These are phyloP conservation scores for Drosophila mauritiana DNA, from an alignment of 1,140 invertebrate genomes.

Conservation along the genomic window DNA sequence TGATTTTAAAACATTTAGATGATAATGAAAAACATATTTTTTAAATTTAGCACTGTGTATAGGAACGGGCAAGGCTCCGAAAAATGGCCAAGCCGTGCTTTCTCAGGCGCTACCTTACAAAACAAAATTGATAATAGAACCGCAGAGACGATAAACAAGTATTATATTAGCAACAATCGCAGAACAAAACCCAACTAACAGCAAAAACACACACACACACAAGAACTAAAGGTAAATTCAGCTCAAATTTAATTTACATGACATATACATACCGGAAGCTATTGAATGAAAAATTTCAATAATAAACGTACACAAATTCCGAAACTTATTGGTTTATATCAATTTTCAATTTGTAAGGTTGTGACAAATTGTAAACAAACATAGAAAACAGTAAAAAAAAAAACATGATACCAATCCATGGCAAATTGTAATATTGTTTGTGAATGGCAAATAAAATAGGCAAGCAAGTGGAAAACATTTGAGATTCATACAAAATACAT, in stretches of 20 bases:
- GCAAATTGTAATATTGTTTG: slow-evolving; percentile 77
- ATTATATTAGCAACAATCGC: slow-evolving; percentile 57
- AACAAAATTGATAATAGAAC: slow-evolving; percentile 63
- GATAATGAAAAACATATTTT: slow-evolving; percentile 67
- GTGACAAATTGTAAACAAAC: slow-evolving; percentile 84
- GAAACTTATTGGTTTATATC: slow-evolving; percentile 76
- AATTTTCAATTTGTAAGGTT: slow-evolving; percentile 85
- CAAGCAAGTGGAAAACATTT: slow-evolving; percentile 65
- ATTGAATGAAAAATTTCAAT: slow-evolving; percentile 59
- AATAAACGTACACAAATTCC: slow-evolving; percentile 53
- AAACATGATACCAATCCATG: slow-evolving; percentile 51
- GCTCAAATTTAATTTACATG: slow-evolving; percentile 41
- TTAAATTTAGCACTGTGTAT: slow-evolving; percentile 73
- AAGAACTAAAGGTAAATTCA: slow-evolving; percentile 27
- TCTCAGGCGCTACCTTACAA: slow-evolving; percentile 60
- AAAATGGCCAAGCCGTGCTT: slow-evolving; percentile 38
- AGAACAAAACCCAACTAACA: slow-evolving; percentile 35
- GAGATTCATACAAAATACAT: slow-evolving; percentile 68
- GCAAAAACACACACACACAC: slow-evolving; percentile 17
- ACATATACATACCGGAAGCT: slow-evolving; percentile 19
- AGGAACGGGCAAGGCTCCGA: slow-evolving; percentile 34
- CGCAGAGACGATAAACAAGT: slow-evolving; percentile 50
- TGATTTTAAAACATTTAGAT: slow-evolving; percentile 61
- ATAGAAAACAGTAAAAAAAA: slow-evolving; percentile 45
- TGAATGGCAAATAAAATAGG: slow-evolving; percentile 70